Evolutionary conservation across 2,888 invertebrate genomes (phyloP).

Genomic region (Phymatocera aterrima): DNA sequence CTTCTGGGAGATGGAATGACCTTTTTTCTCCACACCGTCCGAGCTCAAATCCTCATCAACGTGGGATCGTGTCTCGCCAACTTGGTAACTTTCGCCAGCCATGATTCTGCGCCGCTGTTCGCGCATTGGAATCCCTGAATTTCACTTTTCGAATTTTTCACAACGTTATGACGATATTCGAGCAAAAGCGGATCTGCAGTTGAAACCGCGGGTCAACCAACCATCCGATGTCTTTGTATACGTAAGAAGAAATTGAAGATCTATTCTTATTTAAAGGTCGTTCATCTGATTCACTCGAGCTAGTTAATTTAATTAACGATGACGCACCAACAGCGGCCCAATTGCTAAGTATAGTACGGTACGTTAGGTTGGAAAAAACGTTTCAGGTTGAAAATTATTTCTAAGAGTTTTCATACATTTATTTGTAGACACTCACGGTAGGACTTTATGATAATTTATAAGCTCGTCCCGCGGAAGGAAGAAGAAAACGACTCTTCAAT

Average conservation of each 20-base stretch:
- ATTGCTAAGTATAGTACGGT: constrained; percentile 59
- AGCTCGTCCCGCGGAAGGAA: not conserved
- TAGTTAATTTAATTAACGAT: constrained; percentile 62
- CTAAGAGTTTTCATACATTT: constrained; percentile 1
- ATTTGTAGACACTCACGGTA: constrained; percentile 26
- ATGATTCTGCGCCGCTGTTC: not conserved
- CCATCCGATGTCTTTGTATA: not conserved
- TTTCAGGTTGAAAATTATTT: constrained; percentile 36
- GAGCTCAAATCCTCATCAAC: constrained; percentile 39
- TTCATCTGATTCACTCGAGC: constrained; percentile 60
- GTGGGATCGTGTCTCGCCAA: constrained; percentile 19
- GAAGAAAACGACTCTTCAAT: not conserved
- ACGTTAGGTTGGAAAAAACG: constrained; percentile 21
- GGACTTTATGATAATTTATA: constrained; percentile 31
- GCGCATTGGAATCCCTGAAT: not conserved
- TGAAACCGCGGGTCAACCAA: constrained; percentile 11
- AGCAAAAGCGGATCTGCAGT: not conserved
- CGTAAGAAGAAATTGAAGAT: constrained; percentile 39
- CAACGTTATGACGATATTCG: not conserved
- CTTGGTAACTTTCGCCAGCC: constrained; percentile 4
- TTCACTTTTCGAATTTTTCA: not conserved
- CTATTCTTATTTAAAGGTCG: constrained; percentile 57
- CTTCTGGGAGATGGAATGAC: constrained; percentile 33
- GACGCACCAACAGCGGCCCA: constrained; percentile 57
- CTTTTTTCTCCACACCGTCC: constrained; percentile 23